Conservation (phyloP, 30 jellyfish, hydroid and myxozoan genomes). For the Hydra vulgaris region DNA sequence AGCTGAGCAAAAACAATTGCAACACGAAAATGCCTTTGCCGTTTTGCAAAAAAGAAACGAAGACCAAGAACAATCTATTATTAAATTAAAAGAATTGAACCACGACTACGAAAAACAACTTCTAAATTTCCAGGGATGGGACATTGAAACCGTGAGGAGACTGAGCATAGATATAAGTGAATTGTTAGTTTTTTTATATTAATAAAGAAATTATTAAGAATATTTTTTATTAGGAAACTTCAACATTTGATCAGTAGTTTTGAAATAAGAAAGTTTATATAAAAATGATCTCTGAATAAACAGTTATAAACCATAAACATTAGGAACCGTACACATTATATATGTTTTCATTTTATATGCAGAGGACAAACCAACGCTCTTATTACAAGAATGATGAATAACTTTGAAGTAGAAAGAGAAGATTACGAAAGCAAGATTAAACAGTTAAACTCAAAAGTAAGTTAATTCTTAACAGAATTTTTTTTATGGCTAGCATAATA, state of each 20-base stretch:
- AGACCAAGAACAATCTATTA: not conserved
- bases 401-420: slow-evolving; percentile 5
- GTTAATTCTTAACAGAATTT: slow-evolving; percentile 4
- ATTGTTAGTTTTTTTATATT: not conserved
- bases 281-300: no score
- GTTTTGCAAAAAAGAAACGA: not conserved
- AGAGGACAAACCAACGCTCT: slow-evolving; percentile 4
- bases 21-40: not conserved
- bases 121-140: not conserved
- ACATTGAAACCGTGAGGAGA: not conserved
- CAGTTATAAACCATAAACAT: no score
- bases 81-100: not conserved
- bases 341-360: not conserved
- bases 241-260: no score
- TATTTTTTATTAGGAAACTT: no score
- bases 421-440: slow-evolving; percentile 7
- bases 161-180: not conserved
- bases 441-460: not conserved
- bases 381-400: not conserved
- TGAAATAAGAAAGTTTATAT: no score
- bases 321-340: no score
- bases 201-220: not conserved
- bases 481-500: no score
- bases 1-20: not conserved
- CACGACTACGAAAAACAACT: not conserved